Percentiles rank a stretch among this genome's conserved stretches.
Evolutionary conservation across 2,797 vertebrate species (phyloP).

Genomic region (Dallia pectoralis): DNA sequence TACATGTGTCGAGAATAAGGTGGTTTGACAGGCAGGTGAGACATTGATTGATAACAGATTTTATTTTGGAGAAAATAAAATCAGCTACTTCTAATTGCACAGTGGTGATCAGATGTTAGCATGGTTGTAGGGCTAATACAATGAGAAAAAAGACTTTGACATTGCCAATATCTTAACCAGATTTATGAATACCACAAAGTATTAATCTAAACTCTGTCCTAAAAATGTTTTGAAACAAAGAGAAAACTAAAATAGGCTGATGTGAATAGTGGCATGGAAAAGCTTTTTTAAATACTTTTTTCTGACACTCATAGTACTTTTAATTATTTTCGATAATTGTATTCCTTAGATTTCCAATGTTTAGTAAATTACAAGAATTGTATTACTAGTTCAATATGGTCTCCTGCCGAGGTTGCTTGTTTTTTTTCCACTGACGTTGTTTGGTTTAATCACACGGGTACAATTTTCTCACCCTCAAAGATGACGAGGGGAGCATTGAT

Average conservation of each 20-base stretch:
- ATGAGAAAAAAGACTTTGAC: neutral
- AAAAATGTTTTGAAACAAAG: neutral
- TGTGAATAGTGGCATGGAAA: neutral
- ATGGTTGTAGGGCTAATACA: neutral
- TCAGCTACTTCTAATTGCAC: slow-evolving; percentile 28
- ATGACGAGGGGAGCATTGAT: too few relatives aligned
- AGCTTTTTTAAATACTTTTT: neutral
- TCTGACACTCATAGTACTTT: neutral
- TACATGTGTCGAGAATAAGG: neutral
- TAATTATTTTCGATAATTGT: too few relatives aligned
- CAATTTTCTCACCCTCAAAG: too few relatives aligned
- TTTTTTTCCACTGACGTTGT: too few relatives aligned
- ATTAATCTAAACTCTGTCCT: neutral
- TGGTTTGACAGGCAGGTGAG: neutral
- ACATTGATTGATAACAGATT: slow-evolving; percentile 6
- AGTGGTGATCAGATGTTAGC: slow-evolving; percentile 18
- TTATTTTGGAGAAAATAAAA: slow-evolving; percentile 20
- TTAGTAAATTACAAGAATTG: too few relatives aligned
- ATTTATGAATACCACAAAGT: neutral
- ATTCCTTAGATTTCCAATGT: too few relatives aligned
- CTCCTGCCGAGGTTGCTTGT: too few relatives aligned
- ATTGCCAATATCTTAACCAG: neutral
- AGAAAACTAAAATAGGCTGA: neutral
- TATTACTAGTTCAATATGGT: too few relatives aligned
- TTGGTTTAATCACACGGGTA: too few relatives aligned